Percentiles rank a stretch among this genome's conserved stretches.
These are phyloP conservation scores for Chelonus insularis DNA, from an alignment of 1,140 invertebrate species.

Conservation along the genomic window DNA sequence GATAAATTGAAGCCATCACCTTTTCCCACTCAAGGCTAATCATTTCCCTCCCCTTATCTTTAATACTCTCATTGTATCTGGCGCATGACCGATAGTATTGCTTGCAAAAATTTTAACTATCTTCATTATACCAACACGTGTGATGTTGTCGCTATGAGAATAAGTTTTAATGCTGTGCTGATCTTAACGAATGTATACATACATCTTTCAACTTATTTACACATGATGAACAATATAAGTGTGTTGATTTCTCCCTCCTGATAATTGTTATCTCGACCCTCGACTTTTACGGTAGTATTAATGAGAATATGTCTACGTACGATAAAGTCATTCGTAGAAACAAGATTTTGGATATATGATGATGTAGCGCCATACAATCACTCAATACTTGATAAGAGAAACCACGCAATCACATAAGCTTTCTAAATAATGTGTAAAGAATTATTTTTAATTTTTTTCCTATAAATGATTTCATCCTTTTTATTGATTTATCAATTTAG, in stretches of 20 bases:
- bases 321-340: constrained; percentile 2
- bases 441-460: too few relatives aligned
- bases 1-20: too few relatives aligned
- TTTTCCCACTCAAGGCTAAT: too few relatives aligned
- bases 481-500: too few relatives aligned
- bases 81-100: constrained; percentile 3
- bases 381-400: constrained; percentile 10
- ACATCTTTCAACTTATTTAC: constrained; percentile 1
- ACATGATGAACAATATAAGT: neutral
- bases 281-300: neutral
- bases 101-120: constrained; percentile 5
- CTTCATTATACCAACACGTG: constrained; percentile 1
- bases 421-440: too few relatives aligned
- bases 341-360: constrained; percentile 19
- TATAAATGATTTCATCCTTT: too few relatives aligned
- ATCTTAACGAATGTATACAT: neutral
- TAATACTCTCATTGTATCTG: neutral
- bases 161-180: neutral
- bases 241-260: neutral
- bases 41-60: neutral
- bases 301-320: neutral
- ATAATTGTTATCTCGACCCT: constrained; percentile 4
- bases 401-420: neutral
- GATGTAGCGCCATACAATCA: neutral
- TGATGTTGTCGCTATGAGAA: neutral